Conservation (phyloP, 2,888 invertebrate species). For the Cerastoderma edule region DNA sequence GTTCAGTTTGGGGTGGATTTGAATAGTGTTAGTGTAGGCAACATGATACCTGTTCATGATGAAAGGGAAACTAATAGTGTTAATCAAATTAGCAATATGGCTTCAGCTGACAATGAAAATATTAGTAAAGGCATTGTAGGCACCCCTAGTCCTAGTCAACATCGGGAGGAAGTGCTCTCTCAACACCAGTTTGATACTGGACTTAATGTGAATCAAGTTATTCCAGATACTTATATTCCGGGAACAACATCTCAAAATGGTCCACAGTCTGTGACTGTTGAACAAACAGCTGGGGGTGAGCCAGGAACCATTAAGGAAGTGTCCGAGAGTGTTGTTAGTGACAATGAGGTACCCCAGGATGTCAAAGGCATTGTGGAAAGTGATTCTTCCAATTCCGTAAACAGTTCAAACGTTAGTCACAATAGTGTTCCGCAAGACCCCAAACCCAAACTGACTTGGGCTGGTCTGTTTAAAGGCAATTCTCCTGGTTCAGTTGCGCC, state of each 20-base stretch:
- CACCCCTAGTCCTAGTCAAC: conserved; percentile 15
- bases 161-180: not conserved
- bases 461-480: conserved; percentile 66
- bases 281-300: not conserved
- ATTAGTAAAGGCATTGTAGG: conserved; percentile 3
- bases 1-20: not conserved
- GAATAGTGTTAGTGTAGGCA: conserved; percentile 7
- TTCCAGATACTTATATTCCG: conserved; percentile 13
- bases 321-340: too few relatives aligned
- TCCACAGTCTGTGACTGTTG: not conserved
- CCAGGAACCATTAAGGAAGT: not conserved
- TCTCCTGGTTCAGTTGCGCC: conserved; percentile 25
- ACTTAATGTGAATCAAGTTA: conserved; percentile 4
- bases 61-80: not conserved
- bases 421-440: conserved; percentile 9
- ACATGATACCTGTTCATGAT: not conserved
- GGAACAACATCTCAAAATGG: not conserved
- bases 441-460: conserved; percentile 64
- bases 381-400: conserved; percentile 2
- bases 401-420: not conserved
- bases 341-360: too few relatives aligned
- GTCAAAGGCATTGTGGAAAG: too few relatives aligned
- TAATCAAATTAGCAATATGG: conserved; percentile 3
- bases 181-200: conserved; percentile 8
- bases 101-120: not conserved